A percentile compares a stretch with the other conserved stretches of the same genome.
Evolutionary conservation across 2,797 vertebrate species (phyloP).

Genomic region (Dermochelys coriacea): DNA sequence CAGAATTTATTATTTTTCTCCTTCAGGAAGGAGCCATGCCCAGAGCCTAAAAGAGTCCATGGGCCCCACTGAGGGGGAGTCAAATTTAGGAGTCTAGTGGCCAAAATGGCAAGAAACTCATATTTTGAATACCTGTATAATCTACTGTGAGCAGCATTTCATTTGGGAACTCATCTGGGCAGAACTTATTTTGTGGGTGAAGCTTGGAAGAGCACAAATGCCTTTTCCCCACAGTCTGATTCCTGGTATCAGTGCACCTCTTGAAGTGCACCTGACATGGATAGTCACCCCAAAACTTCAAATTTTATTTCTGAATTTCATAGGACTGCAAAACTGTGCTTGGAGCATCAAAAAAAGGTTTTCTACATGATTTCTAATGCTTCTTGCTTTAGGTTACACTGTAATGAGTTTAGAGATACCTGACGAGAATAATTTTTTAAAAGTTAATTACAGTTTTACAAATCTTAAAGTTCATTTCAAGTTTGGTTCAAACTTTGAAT

Average conservation of each 20-base stretch:
- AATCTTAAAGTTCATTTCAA: background rate
- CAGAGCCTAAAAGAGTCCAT: background rate
- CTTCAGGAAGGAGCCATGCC: background rate
- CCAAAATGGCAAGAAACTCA: background rate
- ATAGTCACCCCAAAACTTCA: background rate
- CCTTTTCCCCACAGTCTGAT: background rate
- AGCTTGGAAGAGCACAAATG: background rate
- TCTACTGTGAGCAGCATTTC: background rate
- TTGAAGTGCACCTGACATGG: background rate
- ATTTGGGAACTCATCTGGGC: accelerated
- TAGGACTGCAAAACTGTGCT: background rate
- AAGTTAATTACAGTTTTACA: background rate
- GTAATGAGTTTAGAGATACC: background rate
- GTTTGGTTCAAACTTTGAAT: background rate
- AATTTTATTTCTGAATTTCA: accelerated
- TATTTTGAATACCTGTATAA: background rate
- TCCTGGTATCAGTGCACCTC: background rate
- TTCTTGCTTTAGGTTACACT: background rate
- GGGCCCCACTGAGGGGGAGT: background rate
- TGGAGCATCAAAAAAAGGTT: background rate
- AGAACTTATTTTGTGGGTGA: background rate
- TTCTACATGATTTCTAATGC: accelerated
- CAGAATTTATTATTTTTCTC: background rate
- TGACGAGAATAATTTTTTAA: background rate
- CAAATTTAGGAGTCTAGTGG: background rate